Evolutionary conservation across 2,113 vertebrate species (phyloP), one percentile per base, ranked within the genome.

Genomic region (Sinocyclocheilus anshuiensis): DNA sequence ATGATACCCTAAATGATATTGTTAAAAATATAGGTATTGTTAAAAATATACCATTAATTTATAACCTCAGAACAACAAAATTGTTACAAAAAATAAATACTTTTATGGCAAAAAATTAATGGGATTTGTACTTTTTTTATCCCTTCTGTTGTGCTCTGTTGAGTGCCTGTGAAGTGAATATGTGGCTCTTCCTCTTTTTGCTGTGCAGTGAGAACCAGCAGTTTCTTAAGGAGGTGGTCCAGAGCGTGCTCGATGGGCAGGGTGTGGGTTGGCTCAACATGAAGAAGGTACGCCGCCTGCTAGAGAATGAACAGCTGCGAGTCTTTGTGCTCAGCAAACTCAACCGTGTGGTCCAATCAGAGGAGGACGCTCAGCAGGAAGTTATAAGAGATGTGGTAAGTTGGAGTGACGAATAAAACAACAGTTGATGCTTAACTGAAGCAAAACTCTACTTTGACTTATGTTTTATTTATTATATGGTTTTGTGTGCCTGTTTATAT

Each of bases 211-310:
- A 99, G 93, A 99, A 99, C 93, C 98, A 99, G 92, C 98, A 99
- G 93, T 99, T 99, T 93, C 92, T 99, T 91, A 99, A 99, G 93
- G 98, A 99, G 74, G 97, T 99, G 89, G 97, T 99, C 5, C 96
- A 97, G 92, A 96, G 96, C 1, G 98, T 99, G 88, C 94, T 99
- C 1, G 98, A 99, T 0, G 98, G 98, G 79, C 98, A 99, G 92
- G 98, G 98, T 0, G 97, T 99, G 1, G 98, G 98, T 88, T 99
- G 98, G 98, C 96, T 99, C 86, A 99, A 97, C 91, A 97, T 98
- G 97, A 99, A 99, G 81, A 97, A 97, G 89, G 98, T 99, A 57
- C 97, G 98, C 2, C 97, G 98, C 18, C 95, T 99, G 85, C 91
- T 99, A 93, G 98, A 99, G 94, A 99, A 98, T 0, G 98, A 99